Percentiles rank a stretch among this genome's conserved stretches.
Conservation (phyloP, 2,888 invertebrate species). For the Phyllotreta striolata region DNA sequence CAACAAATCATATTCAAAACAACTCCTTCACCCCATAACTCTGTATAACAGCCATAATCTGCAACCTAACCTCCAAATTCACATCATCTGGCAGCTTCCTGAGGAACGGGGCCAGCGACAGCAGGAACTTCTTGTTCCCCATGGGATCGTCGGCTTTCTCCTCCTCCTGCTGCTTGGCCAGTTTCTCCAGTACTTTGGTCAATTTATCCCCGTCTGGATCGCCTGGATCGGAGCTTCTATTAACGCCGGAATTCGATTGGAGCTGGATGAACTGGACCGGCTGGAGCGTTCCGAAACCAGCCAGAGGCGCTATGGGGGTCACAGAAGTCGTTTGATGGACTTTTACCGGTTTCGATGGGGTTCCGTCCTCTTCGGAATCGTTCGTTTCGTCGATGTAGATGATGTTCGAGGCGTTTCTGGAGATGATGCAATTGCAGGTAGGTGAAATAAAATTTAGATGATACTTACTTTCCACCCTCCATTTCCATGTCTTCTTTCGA, state of each 20-base stretch:
- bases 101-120: constrained; percentile 53
- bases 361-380: constrained; percentile 27
- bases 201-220: constrained; percentile 21
- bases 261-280: constrained; percentile 43
- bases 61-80: constrained; percentile 52
- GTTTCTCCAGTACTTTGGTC: constrained; percentile 43
- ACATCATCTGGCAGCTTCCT: constrained; percentile 52
- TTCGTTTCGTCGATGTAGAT: constrained; percentile 42
- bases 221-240: constrained; percentile 24
- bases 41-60: constrained; percentile 51
- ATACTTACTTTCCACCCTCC: constrained; percentile 29
- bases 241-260: constrained; percentile 35
- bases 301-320: constrained; percentile 14
- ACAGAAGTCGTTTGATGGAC: constrained; percentile 16
- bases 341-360: constrained; percentile 17
- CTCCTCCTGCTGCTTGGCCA: constrained; percentile 48
- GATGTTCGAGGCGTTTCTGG: constrained; percentile 35
- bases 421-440: neutral
- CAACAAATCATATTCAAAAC: no score
- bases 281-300: constrained; percentile 23
- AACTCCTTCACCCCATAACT: constrained; percentile 32
- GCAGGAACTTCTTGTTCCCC: constrained; percentile 52
- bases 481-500: constrained; percentile 31
- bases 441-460: neutral
- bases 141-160: constrained; percentile 49